phyloP scores from a whole-genome alignment of 2,888 invertebrate genomes.

The Chalcosyrphus nemorum region DNA sequence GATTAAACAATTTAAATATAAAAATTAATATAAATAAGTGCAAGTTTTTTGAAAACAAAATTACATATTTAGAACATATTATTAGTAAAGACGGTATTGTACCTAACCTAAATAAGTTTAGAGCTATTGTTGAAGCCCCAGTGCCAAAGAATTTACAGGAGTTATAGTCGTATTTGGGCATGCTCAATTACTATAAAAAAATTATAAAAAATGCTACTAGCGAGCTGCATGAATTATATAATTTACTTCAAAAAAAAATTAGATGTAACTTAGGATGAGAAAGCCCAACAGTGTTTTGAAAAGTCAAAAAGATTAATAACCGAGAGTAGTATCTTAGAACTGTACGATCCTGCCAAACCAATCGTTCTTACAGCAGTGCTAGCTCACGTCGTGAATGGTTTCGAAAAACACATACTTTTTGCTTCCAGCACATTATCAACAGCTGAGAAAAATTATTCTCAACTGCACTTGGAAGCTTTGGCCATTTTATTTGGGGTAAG shows the following conservation, averaged over 20 bases:
- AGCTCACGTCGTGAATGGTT: no score
- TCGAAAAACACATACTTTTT: slow-evolving; percentile 22
- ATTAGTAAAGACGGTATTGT: slow-evolving; percentile 14
- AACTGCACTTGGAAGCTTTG: slow-evolving; percentile 75
- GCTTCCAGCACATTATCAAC: slow-evolving; percentile 23
- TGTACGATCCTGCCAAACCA: neutral
- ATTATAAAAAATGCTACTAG: neutral
- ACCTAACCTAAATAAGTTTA: slow-evolving; percentile 29
- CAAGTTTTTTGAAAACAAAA: slow-evolving; percentile 29
- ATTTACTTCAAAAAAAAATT: no score
- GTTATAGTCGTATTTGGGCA: slow-evolving; percentile 19
- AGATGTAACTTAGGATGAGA: no score
- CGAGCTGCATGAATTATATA: no score
- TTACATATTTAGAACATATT: slow-evolving; percentile 14
- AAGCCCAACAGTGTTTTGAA: no score
- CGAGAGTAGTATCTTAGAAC: neutral
- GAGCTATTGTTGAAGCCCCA: slow-evolving; percentile 1
- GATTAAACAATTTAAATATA: no score
- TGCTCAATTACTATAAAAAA: slow-evolving; percentile 17
- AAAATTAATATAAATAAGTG: no score
- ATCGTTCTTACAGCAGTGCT: slow-evolving; percentile 16
- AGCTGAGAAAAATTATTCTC: slow-evolving; percentile 73
- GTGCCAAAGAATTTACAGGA: slow-evolving; percentile 20
- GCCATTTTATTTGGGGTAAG: slow-evolving; percentile 78
- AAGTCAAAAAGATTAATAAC: no score